Conservation (phyloP, 2,113 vertebrate species). For the Actenoides lindsayi region DNA sequence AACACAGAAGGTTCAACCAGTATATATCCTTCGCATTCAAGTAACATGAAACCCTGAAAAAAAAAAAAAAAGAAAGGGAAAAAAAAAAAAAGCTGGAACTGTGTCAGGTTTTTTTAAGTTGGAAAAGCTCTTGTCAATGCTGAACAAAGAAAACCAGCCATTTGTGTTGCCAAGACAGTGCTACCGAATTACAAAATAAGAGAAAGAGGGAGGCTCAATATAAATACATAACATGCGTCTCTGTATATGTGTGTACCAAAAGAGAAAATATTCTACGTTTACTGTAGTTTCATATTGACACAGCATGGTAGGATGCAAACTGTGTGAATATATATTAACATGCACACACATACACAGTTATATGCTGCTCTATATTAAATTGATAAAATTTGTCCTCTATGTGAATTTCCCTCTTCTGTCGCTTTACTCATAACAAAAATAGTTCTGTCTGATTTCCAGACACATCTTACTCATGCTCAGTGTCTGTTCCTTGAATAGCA, state of each 20-base stretch:
- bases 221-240: neutral
- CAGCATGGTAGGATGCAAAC: neutral
- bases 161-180: constrained; percentile 61
- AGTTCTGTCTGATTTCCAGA: neutral
- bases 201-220: neutral
- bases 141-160: constrained; percentile 56
- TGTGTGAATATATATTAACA: neutral
- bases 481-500: neutral
- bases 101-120: constrained; percentile 55
- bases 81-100: constrained; percentile 10
- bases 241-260: neutral
- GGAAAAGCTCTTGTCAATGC: constrained; percentile 58
- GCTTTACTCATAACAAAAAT: neutral
- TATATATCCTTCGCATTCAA: constrained; percentile 64
- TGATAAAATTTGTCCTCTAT: neutral
- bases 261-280: constrained; percentile 2
- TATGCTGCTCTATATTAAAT: neutral
- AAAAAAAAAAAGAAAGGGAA: neutral
- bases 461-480: neutral
- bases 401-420: neutral
- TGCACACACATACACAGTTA: neutral
- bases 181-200: constrained; percentile 42
- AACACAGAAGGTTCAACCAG: constrained; percentile 65
- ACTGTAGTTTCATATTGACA: neutral
- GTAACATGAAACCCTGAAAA: constrained; percentile 68